Conservation (phyloP, 2,113 vertebrate genomes). For the Malaclemys terrapin region DNA sequence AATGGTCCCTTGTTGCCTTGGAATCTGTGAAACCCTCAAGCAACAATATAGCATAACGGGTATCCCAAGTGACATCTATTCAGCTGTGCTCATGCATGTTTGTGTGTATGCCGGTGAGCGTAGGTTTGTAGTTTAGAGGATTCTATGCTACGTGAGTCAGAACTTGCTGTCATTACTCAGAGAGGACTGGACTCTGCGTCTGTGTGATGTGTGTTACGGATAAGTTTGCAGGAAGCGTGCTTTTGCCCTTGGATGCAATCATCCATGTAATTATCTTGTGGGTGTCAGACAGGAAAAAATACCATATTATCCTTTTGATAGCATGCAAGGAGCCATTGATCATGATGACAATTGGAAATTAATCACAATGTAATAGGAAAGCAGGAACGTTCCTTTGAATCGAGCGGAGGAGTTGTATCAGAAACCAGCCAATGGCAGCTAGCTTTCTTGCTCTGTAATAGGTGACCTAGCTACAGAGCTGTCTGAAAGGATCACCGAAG, state of each 20-base stretch:
- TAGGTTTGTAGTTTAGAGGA: not conserved
- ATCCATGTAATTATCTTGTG: conserved; percentile 59
- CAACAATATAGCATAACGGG: not conserved
- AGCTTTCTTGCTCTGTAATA: not conserved
- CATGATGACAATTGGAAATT: conserved; percentile 48
- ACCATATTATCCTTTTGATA: conserved; percentile 19
- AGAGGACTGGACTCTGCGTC: not conserved
- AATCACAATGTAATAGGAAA: not conserved
- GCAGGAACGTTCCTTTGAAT: not conserved
- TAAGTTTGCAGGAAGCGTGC: not conserved
- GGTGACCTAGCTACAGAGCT: not conserved
- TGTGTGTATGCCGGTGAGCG: not conserved
- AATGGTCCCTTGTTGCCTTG: not conserved
- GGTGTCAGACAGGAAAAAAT: not conserved
- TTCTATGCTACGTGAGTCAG: not conserved
- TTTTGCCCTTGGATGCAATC: conserved; percentile 57
- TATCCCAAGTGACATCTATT: not conserved
- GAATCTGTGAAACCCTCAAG: not conserved
- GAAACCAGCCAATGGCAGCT: not conserved
- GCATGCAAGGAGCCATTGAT: conserved; percentile 18
- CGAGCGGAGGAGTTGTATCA: not conserved
- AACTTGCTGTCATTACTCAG: not conserved
- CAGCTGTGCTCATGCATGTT: not conserved
- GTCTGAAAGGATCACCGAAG: not conserved
- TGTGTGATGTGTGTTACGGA: not conserved